Evolutionary conservation across 2,113 vertebrate genomes (phyloP).

Genomic region (Ancistrus triradiatus): DNA sequence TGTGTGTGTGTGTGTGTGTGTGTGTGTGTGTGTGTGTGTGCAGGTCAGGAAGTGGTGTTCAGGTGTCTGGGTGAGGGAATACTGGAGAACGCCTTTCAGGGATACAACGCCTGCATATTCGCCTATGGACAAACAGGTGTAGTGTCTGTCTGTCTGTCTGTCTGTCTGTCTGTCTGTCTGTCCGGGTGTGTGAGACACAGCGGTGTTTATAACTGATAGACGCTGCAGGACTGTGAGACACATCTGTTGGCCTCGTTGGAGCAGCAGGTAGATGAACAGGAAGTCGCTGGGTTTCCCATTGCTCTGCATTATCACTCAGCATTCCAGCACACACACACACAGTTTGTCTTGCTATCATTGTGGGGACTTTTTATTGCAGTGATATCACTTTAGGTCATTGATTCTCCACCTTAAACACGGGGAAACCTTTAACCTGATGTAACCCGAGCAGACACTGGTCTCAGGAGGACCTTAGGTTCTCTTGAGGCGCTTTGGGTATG

Average conservation of each 20-base stretch:
- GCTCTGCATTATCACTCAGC: conserved; percentile 48
- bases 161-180: not conserved
- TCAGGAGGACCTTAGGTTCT: no score
- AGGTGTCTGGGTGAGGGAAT: conserved; percentile 99
- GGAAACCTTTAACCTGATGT: no score
- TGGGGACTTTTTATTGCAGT: no score
- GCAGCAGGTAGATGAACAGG: conserved; percentile 39
- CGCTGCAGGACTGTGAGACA: conserved; percentile 1
- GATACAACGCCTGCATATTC: conserved; percentile 99
- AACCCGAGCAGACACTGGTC: no score
- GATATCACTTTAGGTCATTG: no score
- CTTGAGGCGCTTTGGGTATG: no score
- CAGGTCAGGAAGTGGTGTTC: conserved; percentile 98
- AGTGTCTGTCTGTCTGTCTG: not conserved
- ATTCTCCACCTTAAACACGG: no score
- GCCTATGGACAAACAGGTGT: conserved; percentile 98
- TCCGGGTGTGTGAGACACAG: no score
- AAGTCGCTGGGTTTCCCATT: conserved; percentile 51
- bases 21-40: conserved; percentile 12
- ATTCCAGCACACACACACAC: conserved; percentile 38
- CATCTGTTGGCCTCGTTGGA: conserved; percentile 35
- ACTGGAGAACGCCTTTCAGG: conserved; percentile 98
- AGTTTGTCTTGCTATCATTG: no score
- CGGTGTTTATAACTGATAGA: no score
- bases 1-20: no score